These are phyloP conservation scores for Carcharodon carcharias DNA, from an alignment of 2,797 vertebrate genomes.

Conservation along the genomic window DNA sequence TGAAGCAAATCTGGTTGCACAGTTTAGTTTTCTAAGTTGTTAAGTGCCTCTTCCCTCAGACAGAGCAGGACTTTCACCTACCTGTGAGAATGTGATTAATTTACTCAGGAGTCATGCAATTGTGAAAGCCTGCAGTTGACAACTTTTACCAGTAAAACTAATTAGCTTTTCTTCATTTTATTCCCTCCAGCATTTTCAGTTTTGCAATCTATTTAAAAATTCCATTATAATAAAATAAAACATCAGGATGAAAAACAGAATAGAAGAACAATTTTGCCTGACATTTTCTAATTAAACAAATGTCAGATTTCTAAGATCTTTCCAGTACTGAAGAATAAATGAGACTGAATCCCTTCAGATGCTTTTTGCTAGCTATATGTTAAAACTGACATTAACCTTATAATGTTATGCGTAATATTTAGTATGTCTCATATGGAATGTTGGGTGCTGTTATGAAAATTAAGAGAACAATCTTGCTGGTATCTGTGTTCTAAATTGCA, in stretches of 20 bases:
- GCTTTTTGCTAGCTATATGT: background rate
- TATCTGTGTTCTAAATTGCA: background rate
- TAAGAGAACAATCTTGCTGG: background rate
- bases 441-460: background rate
- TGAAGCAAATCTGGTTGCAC: background rate
- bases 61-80: background rate
- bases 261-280: background rate
- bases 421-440: background rate
- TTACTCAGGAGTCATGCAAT: background rate
- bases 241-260: background rate
- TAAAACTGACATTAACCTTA: background rate
- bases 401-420: background rate
- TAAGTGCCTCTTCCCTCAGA: background rate
- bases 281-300: slow-evolving; percentile 20
- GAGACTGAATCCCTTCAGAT: background rate
- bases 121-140: background rate
- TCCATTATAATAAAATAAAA: background rate
- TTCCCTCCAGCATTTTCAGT: background rate
- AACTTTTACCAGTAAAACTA: slow-evolving; percentile 9
- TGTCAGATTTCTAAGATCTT: background rate
- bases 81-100: background rate
- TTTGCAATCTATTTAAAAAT: background rate
- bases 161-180: background rate
- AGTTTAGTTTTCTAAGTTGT: background rate
- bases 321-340: background rate